Evolutionary conservation across 2,888 invertebrate genomes (phyloP).

Genomic region (Ophion obscuratus): DNA sequence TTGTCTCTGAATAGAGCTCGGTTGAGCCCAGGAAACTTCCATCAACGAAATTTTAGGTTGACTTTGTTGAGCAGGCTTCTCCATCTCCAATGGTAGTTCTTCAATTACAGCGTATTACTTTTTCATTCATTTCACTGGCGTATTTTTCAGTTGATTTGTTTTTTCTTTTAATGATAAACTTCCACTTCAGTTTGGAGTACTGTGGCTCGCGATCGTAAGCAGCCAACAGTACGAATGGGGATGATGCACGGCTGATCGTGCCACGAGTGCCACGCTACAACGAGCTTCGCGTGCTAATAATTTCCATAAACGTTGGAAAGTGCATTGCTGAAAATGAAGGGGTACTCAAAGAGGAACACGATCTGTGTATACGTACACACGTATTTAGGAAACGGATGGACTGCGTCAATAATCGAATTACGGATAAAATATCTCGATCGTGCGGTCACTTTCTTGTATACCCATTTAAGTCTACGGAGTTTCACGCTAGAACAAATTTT

Average conservation of each 20-base stretch:
- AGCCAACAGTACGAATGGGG: neutral
- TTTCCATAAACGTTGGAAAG: constrained; percentile 69
- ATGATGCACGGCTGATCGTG: constrained; percentile 31
- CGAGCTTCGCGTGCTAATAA: constrained; percentile 69
- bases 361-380: constrained; percentile 2
- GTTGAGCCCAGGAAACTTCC: neutral
- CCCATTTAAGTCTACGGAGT: neutral
- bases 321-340: constrained; percentile 49
- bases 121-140: neutral
- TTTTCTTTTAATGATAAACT: neutral
- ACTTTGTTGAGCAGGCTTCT: neutral
- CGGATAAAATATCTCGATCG: constrained; percentile 33
- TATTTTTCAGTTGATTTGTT: neutral
- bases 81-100: neutral
- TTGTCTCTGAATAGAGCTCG: neutral
- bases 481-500: constrained; percentile 62
- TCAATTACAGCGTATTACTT: neutral
- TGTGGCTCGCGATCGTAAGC: constrained; percentile 13
- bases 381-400: constrained; percentile 3
- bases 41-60: neutral
- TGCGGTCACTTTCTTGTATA: constrained; percentile 33
- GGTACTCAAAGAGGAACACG: constrained; percentile 6
- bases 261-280: constrained; percentile 61
- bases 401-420: constrained; percentile 64
- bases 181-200: neutral